Conservation (phyloP, 2,797 vertebrate species). For the Argentina silus region DNA sequence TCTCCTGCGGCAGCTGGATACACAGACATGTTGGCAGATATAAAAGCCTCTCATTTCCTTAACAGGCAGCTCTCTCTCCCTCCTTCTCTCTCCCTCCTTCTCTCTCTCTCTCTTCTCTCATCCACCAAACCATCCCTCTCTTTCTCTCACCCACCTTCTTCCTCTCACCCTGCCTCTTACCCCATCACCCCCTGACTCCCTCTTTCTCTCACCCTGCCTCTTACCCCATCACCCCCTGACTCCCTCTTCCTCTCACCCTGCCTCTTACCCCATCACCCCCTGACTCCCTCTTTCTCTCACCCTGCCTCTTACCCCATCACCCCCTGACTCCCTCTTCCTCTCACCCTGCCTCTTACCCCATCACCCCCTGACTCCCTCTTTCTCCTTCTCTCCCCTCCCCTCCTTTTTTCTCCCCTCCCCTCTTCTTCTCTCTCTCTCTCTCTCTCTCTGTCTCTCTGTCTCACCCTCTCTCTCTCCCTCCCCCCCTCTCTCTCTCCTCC, state of each 20-base stretch:
- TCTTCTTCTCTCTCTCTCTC: slow-evolving; percentile 20
- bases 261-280: slow-evolving; percentile 19
- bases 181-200: slow-evolving; percentile 18
- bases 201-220: slow-evolving; percentile 46
- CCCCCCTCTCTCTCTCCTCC: slow-evolving; percentile 26
- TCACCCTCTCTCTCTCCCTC: slow-evolving; percentile 5
- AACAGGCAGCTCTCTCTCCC: slow-evolving; percentile 26
- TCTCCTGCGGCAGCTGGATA: slow-evolving; percentile 45
- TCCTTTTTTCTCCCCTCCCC: background rate
- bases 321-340: slow-evolving; percentile 26
- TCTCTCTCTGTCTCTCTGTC: slow-evolving; percentile 32
- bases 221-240: no score
- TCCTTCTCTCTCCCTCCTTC: slow-evolving; percentile 17
- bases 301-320: slow-evolving; percentile 1
- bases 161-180: background rate
- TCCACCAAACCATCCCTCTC: background rate
- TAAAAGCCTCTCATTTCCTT: slow-evolving; percentile 40
- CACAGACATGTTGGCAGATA: slow-evolving; percentile 51
- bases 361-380: slow-evolving; percentile 23
- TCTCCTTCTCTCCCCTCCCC: background rate
- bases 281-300: background rate
- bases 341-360: slow-evolving; percentile 3
- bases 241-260: slow-evolving; percentile 26
- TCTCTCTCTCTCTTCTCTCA: slow-evolving; percentile 37
- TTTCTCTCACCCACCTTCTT: background rate